Evolutionary conservation across 2,797 vertebrate genomes (phyloP), one percentile per base, ranked within the genome.

Genomic region (Esox masquinongy): DNA sequence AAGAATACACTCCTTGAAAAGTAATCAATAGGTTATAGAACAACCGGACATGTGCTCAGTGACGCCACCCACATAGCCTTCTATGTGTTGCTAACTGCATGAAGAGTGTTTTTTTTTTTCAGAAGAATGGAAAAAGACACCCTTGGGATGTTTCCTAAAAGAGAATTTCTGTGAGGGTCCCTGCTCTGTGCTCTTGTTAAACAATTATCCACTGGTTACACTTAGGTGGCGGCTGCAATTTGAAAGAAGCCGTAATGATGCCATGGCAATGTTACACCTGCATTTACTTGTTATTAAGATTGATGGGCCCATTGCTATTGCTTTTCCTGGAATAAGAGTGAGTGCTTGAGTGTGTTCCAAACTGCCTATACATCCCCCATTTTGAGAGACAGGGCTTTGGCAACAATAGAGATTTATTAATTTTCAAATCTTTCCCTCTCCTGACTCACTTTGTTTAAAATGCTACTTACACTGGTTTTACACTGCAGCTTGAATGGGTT

Each of bases 261-360:
- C 83, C 80, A 83, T 47, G 74, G 86, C 83, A 89, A 83, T 43
- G 68, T 79, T 83, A 87, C 81, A 91, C 90, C 89, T 89, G 84
- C 79, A 90, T 87, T 89, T 91, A 89, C 80, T 80, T 59, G 26
- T 61, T 1, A 70, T 76, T 71, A 26, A 74, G 75, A 85, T 85
- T 73, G 86, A 87, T 78, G 67, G 79, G 77, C 63, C 31, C 75
- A 17, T 81, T 81, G 74, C 68, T 78, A 24, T 68, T 50, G 67
- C 82, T 71, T 50, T 49, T 51, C 51, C 24, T 50, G 69, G 24
- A 50, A 22, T 19, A 26, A 6, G 5, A 24, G 47, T n/a, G 39
- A 2, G 4, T 70, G 47, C 49, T 9, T 67, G 14, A 15, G 29
- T 31, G 24, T 16, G 50, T 72, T 26, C 24, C n/a, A 49, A 70